Percentiles rank a stretch among this genome's conserved stretches.
Evolutionary conservation across 1,140 invertebrate genomes (phyloP).

Genomic region (Bombus cullumanus): DNA sequence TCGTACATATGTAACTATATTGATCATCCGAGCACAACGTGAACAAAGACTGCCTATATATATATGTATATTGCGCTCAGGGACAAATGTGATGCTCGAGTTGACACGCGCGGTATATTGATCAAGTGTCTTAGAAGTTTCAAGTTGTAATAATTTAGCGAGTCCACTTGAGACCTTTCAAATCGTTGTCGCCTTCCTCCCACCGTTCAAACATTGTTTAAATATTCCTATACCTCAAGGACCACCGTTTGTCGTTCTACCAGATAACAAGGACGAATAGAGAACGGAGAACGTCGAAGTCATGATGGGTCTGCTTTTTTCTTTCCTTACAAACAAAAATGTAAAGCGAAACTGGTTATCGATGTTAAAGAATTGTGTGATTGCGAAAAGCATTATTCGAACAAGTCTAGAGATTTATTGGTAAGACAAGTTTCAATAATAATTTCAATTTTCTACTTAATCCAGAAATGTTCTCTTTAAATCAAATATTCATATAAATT

Average conservation of each 20-base stretch:
- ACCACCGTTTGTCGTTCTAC: constrained; percentile 22
- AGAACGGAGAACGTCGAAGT: background rate
- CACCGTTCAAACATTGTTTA: constrained; percentile 27
- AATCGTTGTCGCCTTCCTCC: background rate
- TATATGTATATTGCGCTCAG: constrained; percentile 46
- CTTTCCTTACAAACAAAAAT: too few species aligned
- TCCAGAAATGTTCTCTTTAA: background rate
- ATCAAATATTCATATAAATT: background rate
- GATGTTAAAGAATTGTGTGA: too few species aligned
- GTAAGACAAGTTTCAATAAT: background rate
- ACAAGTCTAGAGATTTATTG: too few species aligned
- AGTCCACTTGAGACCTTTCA: background rate
- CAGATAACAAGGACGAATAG: constrained; percentile 45
- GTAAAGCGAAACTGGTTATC: too few species aligned
- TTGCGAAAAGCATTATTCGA: too few species aligned
- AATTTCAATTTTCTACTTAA: background rate
- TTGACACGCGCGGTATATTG: constrained; percentile 60
- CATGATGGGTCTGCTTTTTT: background rate
- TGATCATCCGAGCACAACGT: constrained; percentile 56
- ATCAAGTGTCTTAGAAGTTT: constrained; percentile 50
- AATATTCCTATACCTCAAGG: constrained; percentile 55
- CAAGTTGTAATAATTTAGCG: constrained; percentile 58
- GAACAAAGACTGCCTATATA: constrained; percentile 55
- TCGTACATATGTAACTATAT: constrained; percentile 18
- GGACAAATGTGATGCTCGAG: constrained; percentile 60